phyloP scores from a whole-genome alignment of 2,797 vertebrate genomes.

The Silurus aristotelis region DNA sequence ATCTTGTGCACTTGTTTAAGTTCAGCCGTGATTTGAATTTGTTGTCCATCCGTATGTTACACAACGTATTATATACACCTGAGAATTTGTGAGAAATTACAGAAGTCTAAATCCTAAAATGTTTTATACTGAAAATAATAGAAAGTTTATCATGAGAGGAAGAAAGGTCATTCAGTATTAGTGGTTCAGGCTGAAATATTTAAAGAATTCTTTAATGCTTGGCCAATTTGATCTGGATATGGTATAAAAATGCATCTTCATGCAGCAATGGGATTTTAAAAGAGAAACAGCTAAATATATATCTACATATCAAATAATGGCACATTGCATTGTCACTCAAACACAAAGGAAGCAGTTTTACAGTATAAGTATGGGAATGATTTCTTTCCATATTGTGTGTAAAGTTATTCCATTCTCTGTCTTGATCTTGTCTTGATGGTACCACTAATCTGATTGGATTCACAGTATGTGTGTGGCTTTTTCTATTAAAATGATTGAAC shows the following conservation, averaged over 20 bases:
- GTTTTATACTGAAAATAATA: not conserved
- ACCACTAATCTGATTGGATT: not conserved
- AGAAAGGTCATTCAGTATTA: not conserved
- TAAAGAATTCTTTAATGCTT: not conserved
- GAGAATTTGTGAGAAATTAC: not conserved
- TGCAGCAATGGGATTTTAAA: not conserved
- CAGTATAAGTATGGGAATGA: not conserved
- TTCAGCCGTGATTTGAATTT: not conserved
- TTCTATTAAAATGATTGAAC: not conserved
- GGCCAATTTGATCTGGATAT: not conserved
- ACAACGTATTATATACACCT: not conserved
- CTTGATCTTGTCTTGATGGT: not conserved
- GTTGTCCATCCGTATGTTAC: not conserved
- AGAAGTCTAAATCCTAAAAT: not conserved
- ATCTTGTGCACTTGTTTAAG: not conserved
- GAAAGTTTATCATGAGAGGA: not conserved
- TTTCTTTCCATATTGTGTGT: conserved; percentile 3
- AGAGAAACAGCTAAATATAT: too few relatives aligned
- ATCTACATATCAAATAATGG: not conserved
- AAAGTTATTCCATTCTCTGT: not conserved
- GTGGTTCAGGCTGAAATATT: not conserved
- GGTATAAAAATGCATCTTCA: not conserved
- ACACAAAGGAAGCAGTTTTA: not conserved
- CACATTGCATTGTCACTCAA: too few relatives aligned
- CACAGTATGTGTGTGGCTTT: not conserved